phyloP scores from a whole-genome alignment of 2,113 vertebrate genomes.

The Erinaceus europaeus region DNA sequence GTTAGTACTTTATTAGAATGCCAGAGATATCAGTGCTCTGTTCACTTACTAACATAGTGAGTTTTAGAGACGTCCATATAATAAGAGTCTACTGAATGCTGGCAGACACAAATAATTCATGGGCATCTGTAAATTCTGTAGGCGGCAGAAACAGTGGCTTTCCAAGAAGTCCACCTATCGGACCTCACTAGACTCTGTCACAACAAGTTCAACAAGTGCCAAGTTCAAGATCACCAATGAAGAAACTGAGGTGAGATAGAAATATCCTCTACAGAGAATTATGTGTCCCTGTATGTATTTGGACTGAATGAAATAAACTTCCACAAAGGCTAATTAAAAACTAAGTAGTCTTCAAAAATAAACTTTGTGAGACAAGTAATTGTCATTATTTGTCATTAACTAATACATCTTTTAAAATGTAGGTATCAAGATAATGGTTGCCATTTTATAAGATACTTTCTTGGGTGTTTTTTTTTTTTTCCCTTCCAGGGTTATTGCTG shows the following conservation, averaged over 20 bases:
- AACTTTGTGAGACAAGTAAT: slow-evolving; percentile 17
- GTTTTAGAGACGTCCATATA: not conserved
- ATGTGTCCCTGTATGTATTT: slow-evolving; percentile 34
- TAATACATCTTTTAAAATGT: not conserved
- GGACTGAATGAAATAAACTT: slow-evolving; percentile 13
- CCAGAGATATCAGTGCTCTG: not conserved
- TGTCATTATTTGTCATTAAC: not conserved
- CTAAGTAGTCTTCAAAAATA: not conserved
- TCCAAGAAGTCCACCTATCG: slow-evolving; percentile 80
- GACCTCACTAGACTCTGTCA: slow-evolving; percentile 86
- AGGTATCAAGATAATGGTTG: not conserved
- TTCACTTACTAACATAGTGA: not conserved
- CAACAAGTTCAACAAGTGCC: slow-evolving; percentile 81
- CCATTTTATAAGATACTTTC: not conserved
- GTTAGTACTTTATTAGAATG: slow-evolving; percentile 26
- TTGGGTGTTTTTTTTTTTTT: no score
- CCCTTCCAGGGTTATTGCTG: no score
- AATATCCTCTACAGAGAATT: slow-evolving; percentile 9
- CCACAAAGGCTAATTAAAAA: slow-evolving; percentile 41
- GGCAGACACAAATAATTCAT: slow-evolving; percentile 20
- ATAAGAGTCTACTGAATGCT: not conserved
- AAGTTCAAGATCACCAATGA: slow-evolving; percentile 83
- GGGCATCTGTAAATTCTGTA: slow-evolving; percentile 62
- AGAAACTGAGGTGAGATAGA: slow-evolving; percentile 79
- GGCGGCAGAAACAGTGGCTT: slow-evolving; percentile 86